Conservation (phyloP, 2,797 vertebrate genomes). For the Sebastes variabilis region DNA sequence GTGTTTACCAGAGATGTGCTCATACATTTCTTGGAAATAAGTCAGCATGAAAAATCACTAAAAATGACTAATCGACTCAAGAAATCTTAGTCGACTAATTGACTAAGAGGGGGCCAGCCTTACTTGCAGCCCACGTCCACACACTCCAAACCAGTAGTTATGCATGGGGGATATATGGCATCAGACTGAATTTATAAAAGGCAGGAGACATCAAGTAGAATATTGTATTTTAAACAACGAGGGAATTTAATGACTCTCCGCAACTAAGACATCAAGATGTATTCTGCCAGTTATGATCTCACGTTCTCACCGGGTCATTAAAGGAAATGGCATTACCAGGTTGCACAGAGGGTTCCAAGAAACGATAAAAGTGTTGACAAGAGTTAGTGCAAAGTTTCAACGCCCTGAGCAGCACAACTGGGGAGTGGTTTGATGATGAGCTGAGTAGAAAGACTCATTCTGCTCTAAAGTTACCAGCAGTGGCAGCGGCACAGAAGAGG, state of each 20-base stretch:
- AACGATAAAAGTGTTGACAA: conserved; percentile 41
- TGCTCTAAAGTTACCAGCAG: background rate
- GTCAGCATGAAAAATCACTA: no score
- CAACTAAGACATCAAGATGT: conserved; percentile 2
- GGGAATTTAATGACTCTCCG: background rate
- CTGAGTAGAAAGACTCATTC: conserved; percentile 25
- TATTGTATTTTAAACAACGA: background rate
- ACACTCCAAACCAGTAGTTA: background rate
- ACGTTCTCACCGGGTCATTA: conserved; percentile 24
- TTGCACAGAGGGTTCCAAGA: conserved; percentile 28
- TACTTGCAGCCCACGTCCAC: background rate
- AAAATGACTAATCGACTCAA: no score
- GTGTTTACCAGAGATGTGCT: no score
- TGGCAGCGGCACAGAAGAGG: conserved; percentile 14
- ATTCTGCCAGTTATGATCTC: conserved; percentile 32
- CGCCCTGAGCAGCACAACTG: conserved; percentile 19
- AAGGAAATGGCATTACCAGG: conserved; percentile 14
- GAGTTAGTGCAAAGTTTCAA: conserved; percentile 40
- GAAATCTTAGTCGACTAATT: background rate
- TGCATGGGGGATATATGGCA: background rate
- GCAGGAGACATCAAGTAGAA: background rate
- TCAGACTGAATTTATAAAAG: conserved; percentile 2
- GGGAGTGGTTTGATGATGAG: conserved; percentile 16
- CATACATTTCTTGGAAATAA: no score
- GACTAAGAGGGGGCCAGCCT: no score